Evolutionary conservation across 2,797 vertebrate genomes (phyloP), one percentile per base, ranked within the genome.

Genomic region (Neostethus bicornis): DNA sequence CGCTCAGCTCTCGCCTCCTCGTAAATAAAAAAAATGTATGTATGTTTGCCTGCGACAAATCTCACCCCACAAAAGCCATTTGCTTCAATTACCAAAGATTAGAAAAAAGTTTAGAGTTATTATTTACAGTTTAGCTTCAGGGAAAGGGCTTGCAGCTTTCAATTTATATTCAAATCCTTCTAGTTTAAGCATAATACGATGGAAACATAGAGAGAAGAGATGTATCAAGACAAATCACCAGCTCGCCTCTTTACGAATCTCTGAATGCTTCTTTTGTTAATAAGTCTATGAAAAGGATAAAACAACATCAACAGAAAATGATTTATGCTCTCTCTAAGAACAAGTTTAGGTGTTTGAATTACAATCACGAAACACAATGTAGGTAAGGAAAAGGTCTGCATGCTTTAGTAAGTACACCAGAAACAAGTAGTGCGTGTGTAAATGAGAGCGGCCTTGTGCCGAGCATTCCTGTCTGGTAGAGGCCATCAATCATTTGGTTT

Each of bases 21-120:
- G 93, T 96, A 94, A 96, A 96, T 95, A 98, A 96, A 94, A 94
- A 92, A 77, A 95, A 93, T 93, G 90, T 87, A 92, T 87, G 92
- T 92, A 94, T 92, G 88, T 88, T 96, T 81, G 77, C 82, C 75
- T 90, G 93, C 92, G 87, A 92, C 90, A 90, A 90, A 92, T 90
- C 87, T 90, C 80, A 70, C 70, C 73, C 58, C 44, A 84, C 87
- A 87, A 92, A 91, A 91, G 83, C 78, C 90, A 91, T 91, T 92
- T 92, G 87, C 87, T 88, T 92, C 90, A 92, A 93, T 92, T 93
- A 93, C 81, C 69, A 80, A 85, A 92, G 89, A 87, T 84, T 86
- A 90, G 86, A 87, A 83, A 87, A 87, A 90, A 91, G 79, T 86
- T 89, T 83, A 82, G 80, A 85, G 87, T 91, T 91, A 92, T 92